A percentile compares a stretch with the other conserved stretches of the same genome.
Conservation (phyloP, 2,888 invertebrate genomes). For the Drosophila fungiperda region DNA sequence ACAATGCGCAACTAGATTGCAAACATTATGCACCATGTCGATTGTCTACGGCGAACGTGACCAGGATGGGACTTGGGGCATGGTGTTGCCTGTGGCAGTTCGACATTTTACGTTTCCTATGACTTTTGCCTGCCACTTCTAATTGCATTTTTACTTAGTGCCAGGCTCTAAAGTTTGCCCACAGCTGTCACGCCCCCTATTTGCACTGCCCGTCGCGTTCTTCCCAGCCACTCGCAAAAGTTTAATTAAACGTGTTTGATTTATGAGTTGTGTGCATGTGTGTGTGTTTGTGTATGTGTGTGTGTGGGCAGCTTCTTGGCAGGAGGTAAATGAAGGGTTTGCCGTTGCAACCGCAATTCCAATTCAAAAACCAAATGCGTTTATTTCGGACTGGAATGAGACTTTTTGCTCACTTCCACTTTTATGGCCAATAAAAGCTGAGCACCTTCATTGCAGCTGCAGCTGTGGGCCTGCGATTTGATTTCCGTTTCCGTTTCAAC, state of each 20-base stretch:
- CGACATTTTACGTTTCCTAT: slow-evolving; percentile 45
- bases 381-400: slow-evolving; percentile 45
- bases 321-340: slow-evolving; percentile 5
- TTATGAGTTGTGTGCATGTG: slow-evolving; percentile 60
- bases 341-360: slow-evolving; percentile 60
- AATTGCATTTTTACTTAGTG: slow-evolving; percentile 77
- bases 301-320: slow-evolving; percentile 16
- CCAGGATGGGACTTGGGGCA: slow-evolving; percentile 12
- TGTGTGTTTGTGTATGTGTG: neutral
- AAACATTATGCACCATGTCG: slow-evolving; percentile 59
- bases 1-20: slow-evolving; percentile 29
- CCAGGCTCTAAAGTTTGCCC: slow-evolving; percentile 52
- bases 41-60: slow-evolving; percentile 50
- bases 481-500: slow-evolving; percentile 47
- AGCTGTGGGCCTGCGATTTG: slow-evolving; percentile 34
- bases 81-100: slow-evolving; percentile 6
- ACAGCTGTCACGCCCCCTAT: slow-evolving; percentile 27
- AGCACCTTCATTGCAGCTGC: slow-evolving; percentile 53
- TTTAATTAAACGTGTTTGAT: slow-evolving; percentile 80
- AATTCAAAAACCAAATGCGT: slow-evolving; percentile 58
- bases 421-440: slow-evolving; percentile 45
- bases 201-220: neutral
- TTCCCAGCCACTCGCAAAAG: slow-evolving; percentile 47
- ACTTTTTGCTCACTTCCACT: slow-evolving; percentile 12
- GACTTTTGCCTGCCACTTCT: slow-evolving; percentile 59